These are phyloP conservation scores for Andrena bucephala DNA, from an alignment of 2,888 invertebrate genomes.

Conservation along the genomic window DNA sequence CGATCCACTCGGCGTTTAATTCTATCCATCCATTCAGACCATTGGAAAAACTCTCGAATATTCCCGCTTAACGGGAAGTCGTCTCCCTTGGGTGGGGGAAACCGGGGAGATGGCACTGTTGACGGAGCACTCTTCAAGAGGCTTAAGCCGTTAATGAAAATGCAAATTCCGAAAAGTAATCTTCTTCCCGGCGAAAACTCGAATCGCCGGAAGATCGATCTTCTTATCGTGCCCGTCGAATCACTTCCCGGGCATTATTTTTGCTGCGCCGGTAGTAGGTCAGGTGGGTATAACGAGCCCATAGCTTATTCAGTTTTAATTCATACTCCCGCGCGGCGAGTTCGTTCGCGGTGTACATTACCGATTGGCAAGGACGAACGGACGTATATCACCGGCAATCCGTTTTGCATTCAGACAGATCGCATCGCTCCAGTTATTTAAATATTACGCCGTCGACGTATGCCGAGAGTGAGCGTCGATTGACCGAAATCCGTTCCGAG, in stretches of 20 bases:
- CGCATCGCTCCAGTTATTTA: constrained; percentile 15
- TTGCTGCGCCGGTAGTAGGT: not conserved
- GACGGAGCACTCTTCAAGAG: constrained; percentile 52
- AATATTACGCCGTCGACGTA: constrained; percentile 17
- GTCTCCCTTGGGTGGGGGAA: not conserved
- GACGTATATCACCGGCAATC: too few relatives aligned
- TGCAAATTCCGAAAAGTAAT: constrained; percentile 63
- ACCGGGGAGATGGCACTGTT: constrained; percentile 31
- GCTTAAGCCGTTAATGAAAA: constrained; percentile 70
- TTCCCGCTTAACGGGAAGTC: constrained; percentile 35
- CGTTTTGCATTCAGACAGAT: too few relatives aligned
- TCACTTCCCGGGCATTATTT: not conserved
- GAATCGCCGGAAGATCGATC: constrained; percentile 53
- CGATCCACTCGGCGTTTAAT: constrained; percentile 9
- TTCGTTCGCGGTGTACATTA: not conserved
- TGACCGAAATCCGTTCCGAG: constrained; percentile 15
- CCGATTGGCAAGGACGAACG: too few relatives aligned
- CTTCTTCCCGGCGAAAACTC: constrained; percentile 21
- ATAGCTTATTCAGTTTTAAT: not conserved
- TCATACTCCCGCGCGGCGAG: not conserved
- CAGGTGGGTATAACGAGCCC: constrained; percentile 6
- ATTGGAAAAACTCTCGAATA: constrained; percentile 9
- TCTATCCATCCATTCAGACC: not conserved
- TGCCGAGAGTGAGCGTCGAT: not conserved
- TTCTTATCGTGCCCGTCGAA: constrained; percentile 6